These are phyloP conservation scores for Heliconius hortense DNA, from an alignment of 2,888 invertebrate species.

Conservation along the genomic window DNA sequence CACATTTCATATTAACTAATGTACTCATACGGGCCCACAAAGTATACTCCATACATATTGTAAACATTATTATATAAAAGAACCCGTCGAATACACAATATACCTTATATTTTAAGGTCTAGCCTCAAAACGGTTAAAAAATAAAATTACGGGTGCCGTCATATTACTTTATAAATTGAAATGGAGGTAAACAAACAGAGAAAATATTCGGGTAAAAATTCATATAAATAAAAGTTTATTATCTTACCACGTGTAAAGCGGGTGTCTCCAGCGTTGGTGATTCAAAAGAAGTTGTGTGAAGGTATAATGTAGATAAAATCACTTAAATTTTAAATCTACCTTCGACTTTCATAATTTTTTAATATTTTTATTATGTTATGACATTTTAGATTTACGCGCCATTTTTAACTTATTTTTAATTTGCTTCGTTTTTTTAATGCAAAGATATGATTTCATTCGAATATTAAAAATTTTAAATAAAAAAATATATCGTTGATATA, in stretches of 20 bases:
- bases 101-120: neutral
- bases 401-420: neutral
- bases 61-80: conserved; percentile 23
- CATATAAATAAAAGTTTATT: conserved; percentile 39
- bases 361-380: neutral
- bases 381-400: neutral
- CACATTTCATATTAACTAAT: neutral
- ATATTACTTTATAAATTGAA: conserved; percentile 54
- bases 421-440: neutral
- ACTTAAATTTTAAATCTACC: conserved; percentile 33
- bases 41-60: neutral
- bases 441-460: neutral
- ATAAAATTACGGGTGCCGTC: conserved; percentile 1
- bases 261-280: conserved; percentile 46
- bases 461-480: neutral
- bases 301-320: conserved; percentile 47
- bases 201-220: conserved; percentile 44
- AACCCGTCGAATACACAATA: conserved; percentile 11
- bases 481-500: neutral
- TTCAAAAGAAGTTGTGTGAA: conserved; percentile 45
- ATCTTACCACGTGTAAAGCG: conserved; percentile 65
- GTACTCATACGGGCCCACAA: neutral
- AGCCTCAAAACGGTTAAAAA: neutral
- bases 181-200: conserved; percentile 51
- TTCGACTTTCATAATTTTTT: conserved; percentile 2